Conservation (phyloP, 2,797 vertebrate genomes). For the Hafferia zeledoni region DNA sequence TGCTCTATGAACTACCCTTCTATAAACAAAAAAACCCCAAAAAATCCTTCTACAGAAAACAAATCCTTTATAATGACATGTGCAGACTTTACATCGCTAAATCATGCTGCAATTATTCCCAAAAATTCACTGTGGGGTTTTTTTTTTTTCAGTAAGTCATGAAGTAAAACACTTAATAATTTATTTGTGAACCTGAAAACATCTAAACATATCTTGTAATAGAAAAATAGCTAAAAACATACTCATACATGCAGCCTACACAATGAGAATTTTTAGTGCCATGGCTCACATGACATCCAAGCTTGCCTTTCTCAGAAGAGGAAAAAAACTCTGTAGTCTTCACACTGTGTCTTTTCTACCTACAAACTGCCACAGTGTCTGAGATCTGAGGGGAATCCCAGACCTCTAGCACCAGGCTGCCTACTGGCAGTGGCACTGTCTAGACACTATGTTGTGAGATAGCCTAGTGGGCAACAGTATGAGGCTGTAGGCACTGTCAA, state of each 20-base stretch:
- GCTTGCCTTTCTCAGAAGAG: background rate
- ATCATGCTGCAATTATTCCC: background rate
- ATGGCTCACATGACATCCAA: background rate
- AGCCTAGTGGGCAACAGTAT: background rate
- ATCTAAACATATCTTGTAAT: background rate
- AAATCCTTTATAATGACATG: background rate
- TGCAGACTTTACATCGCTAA: background rate
- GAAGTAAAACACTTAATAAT: background rate
- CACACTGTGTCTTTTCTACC: background rate
- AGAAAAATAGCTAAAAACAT: background rate
- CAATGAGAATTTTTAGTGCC: background rate
- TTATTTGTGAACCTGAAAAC: background rate
- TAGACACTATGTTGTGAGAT: background rate
- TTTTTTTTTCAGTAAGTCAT: background rate
- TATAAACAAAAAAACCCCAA: background rate
- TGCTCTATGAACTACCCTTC: background rate
- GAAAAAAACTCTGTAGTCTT: background rate
- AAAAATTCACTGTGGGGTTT: background rate
- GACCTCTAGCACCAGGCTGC: rapidly evolving
- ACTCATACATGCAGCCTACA: background rate
- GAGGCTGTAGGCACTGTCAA: rapidly evolving
- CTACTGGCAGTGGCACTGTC: background rate
- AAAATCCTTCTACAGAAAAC: background rate
- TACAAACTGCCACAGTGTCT: background rate
- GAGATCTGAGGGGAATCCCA: background rate